Conservation (phyloP, 2,113 vertebrate genomes). For the Gymnocephalus cernua region DNA sequence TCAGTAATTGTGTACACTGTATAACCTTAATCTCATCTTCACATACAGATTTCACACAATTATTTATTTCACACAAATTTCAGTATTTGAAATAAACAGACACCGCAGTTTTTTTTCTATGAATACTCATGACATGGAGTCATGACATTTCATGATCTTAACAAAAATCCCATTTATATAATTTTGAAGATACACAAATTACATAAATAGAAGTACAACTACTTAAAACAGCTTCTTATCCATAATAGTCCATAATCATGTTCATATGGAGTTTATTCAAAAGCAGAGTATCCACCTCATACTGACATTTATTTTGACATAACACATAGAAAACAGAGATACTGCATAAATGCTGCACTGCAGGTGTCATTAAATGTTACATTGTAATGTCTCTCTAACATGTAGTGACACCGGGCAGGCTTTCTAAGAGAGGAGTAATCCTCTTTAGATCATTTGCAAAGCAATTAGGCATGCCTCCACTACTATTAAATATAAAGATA, state of each 20-base stretch:
- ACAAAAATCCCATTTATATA: slow-evolving; percentile 17
- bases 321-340: slow-evolving; percentile 27
- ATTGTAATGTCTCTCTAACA: slow-evolving; percentile 73
- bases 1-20: not conserved
- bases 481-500: slow-evolving; percentile 81
- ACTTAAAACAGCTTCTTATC: slow-evolving; percentile 15
- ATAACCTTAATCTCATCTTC: not conserved
- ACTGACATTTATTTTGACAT: slow-evolving; percentile 30
- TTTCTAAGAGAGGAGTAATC: slow-evolving; percentile 73
- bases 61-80: slow-evolving; percentile 70
- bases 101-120: slow-evolving; percentile 20
- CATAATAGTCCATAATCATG: not conserved
- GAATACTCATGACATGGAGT: slow-evolving; percentile 43
- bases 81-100: slow-evolving; percentile 47
- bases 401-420: slow-evolving; percentile 60
- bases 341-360: slow-evolving; percentile 39
- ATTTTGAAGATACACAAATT: slow-evolving; percentile 41
- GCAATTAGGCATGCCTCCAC: slow-evolving; percentile 80
- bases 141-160: slow-evolving; percentile 32
- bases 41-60: slow-evolving; percentile 6
- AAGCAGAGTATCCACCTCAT: slow-evolving; percentile 25
- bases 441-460: slow-evolving; percentile 82
- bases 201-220: slow-evolving; percentile 26
- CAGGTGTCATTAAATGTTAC: slow-evolving; percentile 49
- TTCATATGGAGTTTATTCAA: slow-evolving; percentile 26